Evolutionary conservation across 92 coral and sea anemone species (phyloP).

Genomic region (Blastomussa wellsi): DNA sequence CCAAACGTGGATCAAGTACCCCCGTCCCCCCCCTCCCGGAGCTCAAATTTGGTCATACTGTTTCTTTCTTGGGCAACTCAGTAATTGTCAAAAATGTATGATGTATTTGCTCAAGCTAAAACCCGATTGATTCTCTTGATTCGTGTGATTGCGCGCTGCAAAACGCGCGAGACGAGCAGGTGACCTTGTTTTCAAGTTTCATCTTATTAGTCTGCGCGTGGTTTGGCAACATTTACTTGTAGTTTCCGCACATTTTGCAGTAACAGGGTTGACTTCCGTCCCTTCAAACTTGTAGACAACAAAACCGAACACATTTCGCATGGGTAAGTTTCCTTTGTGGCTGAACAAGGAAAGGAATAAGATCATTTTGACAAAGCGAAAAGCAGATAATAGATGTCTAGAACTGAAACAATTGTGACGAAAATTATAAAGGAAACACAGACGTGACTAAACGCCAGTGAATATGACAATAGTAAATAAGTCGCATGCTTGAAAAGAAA

Average conservation of each 20-base stretch:
- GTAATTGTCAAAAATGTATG: too few species aligned
- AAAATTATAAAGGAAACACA: not conserved
- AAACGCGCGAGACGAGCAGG: not conserved
- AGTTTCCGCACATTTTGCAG: constrained; percentile 1
- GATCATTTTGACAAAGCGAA: not conserved
- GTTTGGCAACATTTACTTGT: not conserved
- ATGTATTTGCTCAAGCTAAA: too few species aligned
- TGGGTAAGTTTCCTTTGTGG: not conserved
- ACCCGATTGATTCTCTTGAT: not conserved
- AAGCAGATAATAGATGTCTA: not conserved
- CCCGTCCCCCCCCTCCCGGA: too few species aligned
- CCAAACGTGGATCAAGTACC: too few species aligned
- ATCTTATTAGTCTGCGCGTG: not conserved
- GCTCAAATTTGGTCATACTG: not conserved
- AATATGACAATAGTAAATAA: not conserved
- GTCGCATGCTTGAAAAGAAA: constrained; percentile 2
- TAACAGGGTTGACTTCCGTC: not conserved
- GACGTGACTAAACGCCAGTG: not conserved
- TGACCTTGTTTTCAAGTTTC: not conserved
- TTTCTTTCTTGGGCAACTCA: not conserved
- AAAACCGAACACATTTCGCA: not conserved
- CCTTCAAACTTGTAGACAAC: not conserved
- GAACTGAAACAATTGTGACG: not conserved
- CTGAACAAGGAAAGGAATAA: not conserved
- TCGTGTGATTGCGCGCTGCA: not conserved